Conservation (phyloP, 2,888 invertebrate genomes). For the Drosophila pseudotalamancana region DNA sequence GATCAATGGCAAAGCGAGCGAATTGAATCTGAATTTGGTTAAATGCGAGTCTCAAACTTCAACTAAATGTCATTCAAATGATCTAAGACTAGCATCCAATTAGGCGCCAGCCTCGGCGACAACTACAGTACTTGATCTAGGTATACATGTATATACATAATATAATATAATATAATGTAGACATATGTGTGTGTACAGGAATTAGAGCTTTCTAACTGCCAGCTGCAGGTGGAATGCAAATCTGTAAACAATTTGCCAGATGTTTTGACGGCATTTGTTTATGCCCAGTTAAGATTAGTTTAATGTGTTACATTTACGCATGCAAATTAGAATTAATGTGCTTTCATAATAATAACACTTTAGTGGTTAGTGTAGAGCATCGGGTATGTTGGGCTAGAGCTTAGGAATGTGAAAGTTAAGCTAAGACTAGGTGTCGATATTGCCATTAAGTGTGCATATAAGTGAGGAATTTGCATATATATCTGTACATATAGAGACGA, state of each 20-base stretch:
- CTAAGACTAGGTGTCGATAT: too few species aligned
- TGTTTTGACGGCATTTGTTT: constrained; percentile 51
- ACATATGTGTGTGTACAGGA: constrained; percentile 53
- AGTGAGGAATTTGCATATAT: too few species aligned
- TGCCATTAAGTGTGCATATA: constrained; percentile 2
- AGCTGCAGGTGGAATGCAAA: constrained; percentile 59
- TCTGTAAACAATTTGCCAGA: constrained; percentile 52
- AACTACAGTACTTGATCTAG: constrained; percentile 4
- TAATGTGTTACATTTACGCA: constrained; percentile 49
- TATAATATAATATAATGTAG: too few species aligned
- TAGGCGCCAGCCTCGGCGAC: constrained; percentile 62
- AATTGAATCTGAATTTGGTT: constrained; percentile 71
- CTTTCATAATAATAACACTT: constrained; percentile 24
- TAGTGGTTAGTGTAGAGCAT: not conserved
- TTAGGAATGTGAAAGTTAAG: too few species aligned
- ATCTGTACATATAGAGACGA: too few species aligned
- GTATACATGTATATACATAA: not conserved
- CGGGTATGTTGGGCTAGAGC: not conserved
- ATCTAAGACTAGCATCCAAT: constrained; percentile 59
- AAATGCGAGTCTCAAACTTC: constrained; percentile 50
- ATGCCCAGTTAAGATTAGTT: constrained; percentile 41
- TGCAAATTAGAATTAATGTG: constrained; percentile 44
- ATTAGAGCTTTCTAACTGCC: constrained; percentile 42
- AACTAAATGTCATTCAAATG: constrained; percentile 68
- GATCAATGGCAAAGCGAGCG: constrained; percentile 75